Conservation (phyloP, 2,888 invertebrate genomes). For the Philhelius pedissequus region DNA sequence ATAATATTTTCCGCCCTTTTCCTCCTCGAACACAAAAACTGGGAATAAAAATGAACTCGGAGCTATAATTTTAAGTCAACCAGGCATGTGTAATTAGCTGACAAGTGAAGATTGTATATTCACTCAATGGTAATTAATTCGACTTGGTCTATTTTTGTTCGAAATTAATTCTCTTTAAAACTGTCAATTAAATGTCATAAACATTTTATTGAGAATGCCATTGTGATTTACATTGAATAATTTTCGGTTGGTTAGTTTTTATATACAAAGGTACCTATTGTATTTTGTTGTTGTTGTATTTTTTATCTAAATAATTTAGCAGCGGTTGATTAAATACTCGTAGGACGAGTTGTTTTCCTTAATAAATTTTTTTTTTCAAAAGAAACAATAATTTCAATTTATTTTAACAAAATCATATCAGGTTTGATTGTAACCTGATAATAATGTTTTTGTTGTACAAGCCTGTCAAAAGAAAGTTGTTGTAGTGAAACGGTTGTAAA, state of each 20-base stretch:
- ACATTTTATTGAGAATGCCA: slow-evolving; percentile 44
- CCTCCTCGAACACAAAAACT: slow-evolving; percentile 13
- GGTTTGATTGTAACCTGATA: too few relatives aligned
- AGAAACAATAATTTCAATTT: too few relatives aligned
- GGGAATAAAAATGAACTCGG: slow-evolving; percentile 4
- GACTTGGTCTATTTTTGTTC: slow-evolving; percentile 50
- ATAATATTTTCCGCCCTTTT: slow-evolving; percentile 24
- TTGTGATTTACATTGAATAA: slow-evolving; percentile 4
- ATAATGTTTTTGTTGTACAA: too few relatives aligned
- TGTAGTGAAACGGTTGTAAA: too few relatives aligned
- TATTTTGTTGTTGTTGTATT: background rate
- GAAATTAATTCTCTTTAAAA: slow-evolving; percentile 29
- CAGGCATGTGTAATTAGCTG: slow-evolving; percentile 60
- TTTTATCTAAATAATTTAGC: background rate
- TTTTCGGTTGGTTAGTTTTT: slow-evolving; percentile 1
- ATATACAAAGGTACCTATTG: too few relatives aligned
- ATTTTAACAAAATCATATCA: too few relatives aligned
- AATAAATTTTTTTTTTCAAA: too few relatives aligned
- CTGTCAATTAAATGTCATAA: slow-evolving; percentile 65
- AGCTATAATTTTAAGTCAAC: slow-evolving; percentile 27
- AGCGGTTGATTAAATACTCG: background rate
- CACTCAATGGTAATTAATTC: slow-evolving; percentile 56
- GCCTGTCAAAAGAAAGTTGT: too few relatives aligned
- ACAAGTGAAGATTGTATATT: slow-evolving; percentile 59
- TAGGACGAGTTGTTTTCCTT: too few relatives aligned